Base-by-base conservation (phyloP, 1,140 invertebrate genomes). In the Drosophila repletoides region DNA sequence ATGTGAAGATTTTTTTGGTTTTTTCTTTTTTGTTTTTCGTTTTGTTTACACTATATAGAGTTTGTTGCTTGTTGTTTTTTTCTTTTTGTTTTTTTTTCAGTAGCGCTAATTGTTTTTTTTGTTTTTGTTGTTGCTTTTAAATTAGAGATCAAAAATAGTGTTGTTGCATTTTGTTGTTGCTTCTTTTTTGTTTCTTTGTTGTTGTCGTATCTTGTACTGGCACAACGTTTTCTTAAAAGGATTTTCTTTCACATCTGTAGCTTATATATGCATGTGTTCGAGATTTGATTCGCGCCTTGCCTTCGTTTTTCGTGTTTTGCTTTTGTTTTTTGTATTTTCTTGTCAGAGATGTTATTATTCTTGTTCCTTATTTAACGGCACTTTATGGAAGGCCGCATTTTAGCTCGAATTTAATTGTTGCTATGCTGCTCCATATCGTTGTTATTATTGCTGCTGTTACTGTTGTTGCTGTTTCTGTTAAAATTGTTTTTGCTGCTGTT, bases 71-170 rank as follows among this genome's bases (percentile, higher is more conserved):
- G 41, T 72, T 72, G 28, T 55, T 67, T 67, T 21, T 72, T 76
- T 41, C 52, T 53, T 22, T 64, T 48, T 73, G 31, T 60, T 36
- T 68, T 29, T 40, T 60, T 72, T 55, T 61, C 58, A 73, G 73
- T 83, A 79, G 59, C 70, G 74, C 70, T 86, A 83, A 83, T 84
- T 61, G 65, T 77, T 72, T 77, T 66, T 45, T 29, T 45, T 60
- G 21, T 49, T 45, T 43, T 45, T 60, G 21, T 63, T 68, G 28
- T 63, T 68, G 29, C 48, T 43, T 63, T 71, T 74, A 79, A 80
- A 76, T 81, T 76, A 75, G 80, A 84, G 80, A 86, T 83, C 77
- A 83, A 83, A 84, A 83, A 84, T 84, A 84, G 79, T 84, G 61
- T 80, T 80, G 51, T 84, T 84, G 79, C 79, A 74, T 74, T 84